A percentile compares a stretch with the other conserved stretches of the same genome.
Conservation (phyloP, 2,113 vertebrate genomes). For the Epinephelus cyanopodus region DNA sequence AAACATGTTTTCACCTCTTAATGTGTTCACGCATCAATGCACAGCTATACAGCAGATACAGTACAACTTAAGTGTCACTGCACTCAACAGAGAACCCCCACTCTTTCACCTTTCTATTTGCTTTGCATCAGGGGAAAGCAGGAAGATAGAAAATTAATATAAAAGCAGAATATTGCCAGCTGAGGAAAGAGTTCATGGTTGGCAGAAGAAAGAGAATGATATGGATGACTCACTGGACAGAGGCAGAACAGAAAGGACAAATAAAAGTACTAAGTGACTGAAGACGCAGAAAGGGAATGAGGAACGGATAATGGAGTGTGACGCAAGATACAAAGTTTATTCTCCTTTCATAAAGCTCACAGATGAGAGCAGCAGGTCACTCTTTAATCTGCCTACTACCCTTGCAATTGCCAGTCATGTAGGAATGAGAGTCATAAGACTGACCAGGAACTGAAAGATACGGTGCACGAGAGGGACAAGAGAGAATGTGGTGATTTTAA, state of each 20-base stretch:
- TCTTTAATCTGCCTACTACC: conserved; percentile 45
- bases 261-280: neutral
- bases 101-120: neutral
- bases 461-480: conserved; percentile 12
- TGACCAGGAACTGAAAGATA: conserved; percentile 44
- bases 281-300: conserved; percentile 20
- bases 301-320: conserved; percentile 39
- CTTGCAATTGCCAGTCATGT: conserved; percentile 50
- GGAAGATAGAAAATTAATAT: neutral
- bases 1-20: neutral
- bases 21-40: too few relatives aligned
- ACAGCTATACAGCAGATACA: neutral
- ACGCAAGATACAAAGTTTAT: conserved; percentile 46
- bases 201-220: neutral
- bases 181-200: conserved; percentile 3
- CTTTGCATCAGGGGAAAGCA: neutral
- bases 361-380: conserved; percentile 46
- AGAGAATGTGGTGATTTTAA: conserved; percentile 61
- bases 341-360: conserved; percentile 23
- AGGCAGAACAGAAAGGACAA: conserved; percentile 12
- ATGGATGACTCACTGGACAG: conserved; percentile 20
- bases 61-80: neutral
- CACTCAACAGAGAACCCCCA: neutral
- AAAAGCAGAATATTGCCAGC: neutral
- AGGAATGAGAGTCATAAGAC: conserved; percentile 58